phyloP scores from a whole-genome alignment of 2,797 vertebrate genomes.

The Fundulus diaphanus region DNA sequence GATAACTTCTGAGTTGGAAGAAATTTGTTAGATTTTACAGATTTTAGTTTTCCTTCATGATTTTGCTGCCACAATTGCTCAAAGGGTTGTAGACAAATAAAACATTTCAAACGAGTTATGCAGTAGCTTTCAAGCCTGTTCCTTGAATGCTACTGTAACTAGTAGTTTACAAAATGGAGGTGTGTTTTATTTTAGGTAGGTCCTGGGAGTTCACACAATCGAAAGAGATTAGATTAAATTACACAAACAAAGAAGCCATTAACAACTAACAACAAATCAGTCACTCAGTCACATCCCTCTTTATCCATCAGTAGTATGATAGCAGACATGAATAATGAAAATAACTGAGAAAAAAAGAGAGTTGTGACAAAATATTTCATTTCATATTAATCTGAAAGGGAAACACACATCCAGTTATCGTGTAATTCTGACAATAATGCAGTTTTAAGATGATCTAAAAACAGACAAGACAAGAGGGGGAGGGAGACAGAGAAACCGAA shows the following conservation, averaged over 20 bases:
- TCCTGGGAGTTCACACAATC: too few relatives aligned
- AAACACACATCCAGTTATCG: neutral
- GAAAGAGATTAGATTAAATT: too few relatives aligned
- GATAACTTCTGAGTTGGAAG: neutral
- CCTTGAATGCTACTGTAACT: neutral
- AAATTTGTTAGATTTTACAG: too few relatives aligned
- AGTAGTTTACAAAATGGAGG: neutral
- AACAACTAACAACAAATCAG: neutral
- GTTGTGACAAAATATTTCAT: neutral
- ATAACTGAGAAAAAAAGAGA: slow-evolving; percentile 13
- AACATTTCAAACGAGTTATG: neutral
- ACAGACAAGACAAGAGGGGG: neutral
- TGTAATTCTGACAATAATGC: slow-evolving; percentile 1
- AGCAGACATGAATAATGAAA: slow-evolving; percentile 17
- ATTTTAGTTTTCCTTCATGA: neutral
- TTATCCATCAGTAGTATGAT: neutral
- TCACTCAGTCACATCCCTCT: neutral
- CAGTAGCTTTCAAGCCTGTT: neutral
- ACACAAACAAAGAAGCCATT: neutral
- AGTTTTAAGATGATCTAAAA: slow-evolving; percentile 6
- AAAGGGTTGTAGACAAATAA: neutral
- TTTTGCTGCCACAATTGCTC: neutral
- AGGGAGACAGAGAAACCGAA: slow-evolving; percentile 8
- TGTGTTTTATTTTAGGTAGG: too few relatives aligned
- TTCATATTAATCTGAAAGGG: neutral